These are phyloP conservation scores for Proctacanthus coquilletti DNA, from an alignment of 1,140 invertebrate species.

Conservation along the genomic window DNA sequence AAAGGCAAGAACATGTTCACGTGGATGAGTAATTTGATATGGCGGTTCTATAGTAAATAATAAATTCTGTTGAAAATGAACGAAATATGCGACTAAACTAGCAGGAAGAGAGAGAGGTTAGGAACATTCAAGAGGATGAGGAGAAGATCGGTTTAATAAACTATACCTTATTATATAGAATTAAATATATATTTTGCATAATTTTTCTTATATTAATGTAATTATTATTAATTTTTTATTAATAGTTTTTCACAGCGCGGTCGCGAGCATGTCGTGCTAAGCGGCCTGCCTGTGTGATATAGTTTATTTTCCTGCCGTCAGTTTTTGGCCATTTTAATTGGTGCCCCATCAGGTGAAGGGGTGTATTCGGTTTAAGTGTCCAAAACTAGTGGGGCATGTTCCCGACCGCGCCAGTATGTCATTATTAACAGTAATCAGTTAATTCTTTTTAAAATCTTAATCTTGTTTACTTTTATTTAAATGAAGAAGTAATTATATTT, in stretches of 20 bases:
- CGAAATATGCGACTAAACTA: no score
- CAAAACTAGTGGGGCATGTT: background rate
- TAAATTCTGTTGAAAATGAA: no score
- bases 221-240: background rate
- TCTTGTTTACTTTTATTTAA: background rate
- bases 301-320: conserved; percentile 3
- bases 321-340: no score
- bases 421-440: background rate
- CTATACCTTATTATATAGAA: no score
- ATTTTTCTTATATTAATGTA: background rate
- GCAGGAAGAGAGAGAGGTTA: no score
- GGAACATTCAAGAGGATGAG: background rate
- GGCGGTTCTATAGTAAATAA: no score
- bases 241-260: background rate
- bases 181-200: no score
- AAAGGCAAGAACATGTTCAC: no score
- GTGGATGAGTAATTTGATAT: no score
- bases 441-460: background rate
- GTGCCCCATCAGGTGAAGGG: no score
- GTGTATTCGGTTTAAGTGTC: background rate
- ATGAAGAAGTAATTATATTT: background rate
- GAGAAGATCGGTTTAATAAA: background rate
- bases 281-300: conserved; percentile 7
- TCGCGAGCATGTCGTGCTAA: background rate
- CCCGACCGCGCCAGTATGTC: background rate